Evolutionary conservation across 2,888 invertebrate genomes (phyloP), one percentile per base, ranked within the genome.

Genomic region (Gymnosoma rotundatum): DNA sequence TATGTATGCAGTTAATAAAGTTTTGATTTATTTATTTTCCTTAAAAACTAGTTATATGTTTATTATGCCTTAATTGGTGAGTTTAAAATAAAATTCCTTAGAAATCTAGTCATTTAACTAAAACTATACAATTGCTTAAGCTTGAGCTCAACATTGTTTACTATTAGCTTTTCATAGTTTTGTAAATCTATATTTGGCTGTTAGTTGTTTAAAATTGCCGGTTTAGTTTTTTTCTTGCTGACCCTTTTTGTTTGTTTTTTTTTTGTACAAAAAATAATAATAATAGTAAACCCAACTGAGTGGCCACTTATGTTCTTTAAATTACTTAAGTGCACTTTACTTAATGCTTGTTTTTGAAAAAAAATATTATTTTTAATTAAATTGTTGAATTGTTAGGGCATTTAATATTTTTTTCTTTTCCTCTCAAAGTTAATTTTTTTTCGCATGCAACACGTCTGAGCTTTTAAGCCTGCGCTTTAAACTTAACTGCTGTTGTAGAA

Each of bases 121-220:
- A 58, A 21, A 42, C 48, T 48, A 50, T 58, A 32, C 6, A 32
- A 32, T 58, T 64, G 45, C 32, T 61, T 66, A 16, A 25, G 18
- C 18, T 50, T 14, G 3, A 25, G 21, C 25, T 36, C 2, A 32
- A 50, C 10, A 72, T 18, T 54, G 10, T 32, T 58, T 50, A 16
- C 36, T 38, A 58, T 4, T 18, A 42, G 16, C 20, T 63, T 45
- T 45, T 63, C 9, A 58, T 66, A 56, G n/a, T 54, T 52, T 69
- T 25, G 12, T 60, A 64, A 76, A 66, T 79, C 72, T 66, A 66
- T 79, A 64, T 73, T 66, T 61, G 58, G 42, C 52, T 61, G 72
- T 64, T 70, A 83, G 78, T 74, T 83, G 74, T 70, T 78, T 58
- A 4, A 74, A 83, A 64, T 78, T 73, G 45, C 36, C 21, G 20